A percentile compares a stretch with the other conserved stretches of the same genome.
Evolutionary conservation across 2,797 vertebrate species (phyloP).

Genomic region (Spondyliosoma cantharus): DNA sequence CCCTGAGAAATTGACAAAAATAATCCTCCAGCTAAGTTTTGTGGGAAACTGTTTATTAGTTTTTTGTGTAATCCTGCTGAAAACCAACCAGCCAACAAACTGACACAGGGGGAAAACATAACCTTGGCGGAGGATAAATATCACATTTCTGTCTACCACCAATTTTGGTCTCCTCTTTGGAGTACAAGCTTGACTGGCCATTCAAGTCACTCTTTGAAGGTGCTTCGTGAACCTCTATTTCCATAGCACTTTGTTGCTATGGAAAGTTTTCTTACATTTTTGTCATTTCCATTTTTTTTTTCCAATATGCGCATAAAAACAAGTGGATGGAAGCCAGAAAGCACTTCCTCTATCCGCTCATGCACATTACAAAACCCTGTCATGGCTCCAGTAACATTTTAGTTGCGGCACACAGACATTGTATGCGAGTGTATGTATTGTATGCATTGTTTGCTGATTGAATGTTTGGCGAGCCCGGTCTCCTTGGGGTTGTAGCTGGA

Average conservation of each 20-base stretch:
- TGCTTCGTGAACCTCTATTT: background rate
- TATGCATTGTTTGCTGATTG: background rate
- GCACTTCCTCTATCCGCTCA: background rate
- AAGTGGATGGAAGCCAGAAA: background rate
- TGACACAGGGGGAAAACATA: too few relatives aligned
- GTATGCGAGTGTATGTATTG: too few relatives aligned
- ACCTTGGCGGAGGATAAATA: background rate
- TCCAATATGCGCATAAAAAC: background rate
- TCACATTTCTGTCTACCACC: background rate
- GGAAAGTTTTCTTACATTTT: background rate
- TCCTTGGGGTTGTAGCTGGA: constrained; percentile 9
- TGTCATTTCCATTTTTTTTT: background rate
- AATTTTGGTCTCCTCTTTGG: background rate
- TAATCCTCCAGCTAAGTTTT: too few relatives aligned
- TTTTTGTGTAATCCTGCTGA: too few relatives aligned
- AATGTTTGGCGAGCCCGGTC: constrained; percentile 8
- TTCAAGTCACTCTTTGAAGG: background rate
- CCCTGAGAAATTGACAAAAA: too few relatives aligned
- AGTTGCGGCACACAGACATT: background rate
- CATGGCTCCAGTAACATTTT: background rate
- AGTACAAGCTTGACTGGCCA: background rate
- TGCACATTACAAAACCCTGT: background rate
- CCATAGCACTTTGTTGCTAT: background rate
- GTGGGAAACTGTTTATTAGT: too few relatives aligned
- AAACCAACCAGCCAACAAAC: too few relatives aligned